A percentile compares a stretch with the other conserved stretches of the same genome.
These are phyloP conservation scores for Meganola albula DNA, from an alignment of 2,888 invertebrate genomes.

Conservation along the genomic window DNA sequence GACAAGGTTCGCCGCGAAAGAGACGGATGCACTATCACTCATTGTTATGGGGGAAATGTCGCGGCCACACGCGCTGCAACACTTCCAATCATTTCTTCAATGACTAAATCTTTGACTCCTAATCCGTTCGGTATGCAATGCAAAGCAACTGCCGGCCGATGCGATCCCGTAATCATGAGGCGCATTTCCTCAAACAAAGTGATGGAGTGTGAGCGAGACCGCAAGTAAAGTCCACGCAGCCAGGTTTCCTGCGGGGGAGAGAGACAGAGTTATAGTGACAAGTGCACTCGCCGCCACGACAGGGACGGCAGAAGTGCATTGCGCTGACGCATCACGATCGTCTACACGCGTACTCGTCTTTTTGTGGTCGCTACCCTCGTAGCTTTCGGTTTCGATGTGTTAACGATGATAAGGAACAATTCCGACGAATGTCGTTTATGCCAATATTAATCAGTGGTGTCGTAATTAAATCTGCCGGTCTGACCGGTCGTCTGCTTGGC, in stretches of 20 bases:
- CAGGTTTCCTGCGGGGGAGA: conserved; percentile 21
- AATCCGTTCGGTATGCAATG: conserved; percentile 60
- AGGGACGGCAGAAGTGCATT: conserved; percentile 57
- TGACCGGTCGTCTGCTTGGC: conserved; percentile 60
- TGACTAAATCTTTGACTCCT: conserved; percentile 51
- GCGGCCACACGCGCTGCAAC: conserved; percentile 62
- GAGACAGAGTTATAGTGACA: conserved; percentile 40
- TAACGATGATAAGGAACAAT: conserved; percentile 35
- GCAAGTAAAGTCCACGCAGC: conserved; percentile 10
- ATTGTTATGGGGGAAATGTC: conserved; percentile 72
- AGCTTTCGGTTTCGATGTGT: conserved; percentile 60
- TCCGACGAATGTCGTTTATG: conserved; percentile 50
- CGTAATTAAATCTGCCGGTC: conserved; percentile 64
- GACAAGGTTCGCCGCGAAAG: conserved; percentile 64
- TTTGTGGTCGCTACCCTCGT: conserved; percentile 51
- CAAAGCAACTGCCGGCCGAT: conserved; percentile 49
- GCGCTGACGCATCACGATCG: conserved; percentile 71
- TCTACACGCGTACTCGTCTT: conserved; percentile 54
- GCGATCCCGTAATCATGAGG: conserved; percentile 52
- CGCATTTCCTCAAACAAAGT: conserved; percentile 63
- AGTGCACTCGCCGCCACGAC: conserved; percentile 44
- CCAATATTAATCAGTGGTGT: conserved; percentile 55
- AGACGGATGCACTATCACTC: conserved; percentile 71
- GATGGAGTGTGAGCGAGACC: conserved; percentile 29
- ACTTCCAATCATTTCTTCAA: conserved; percentile 45